phyloP scores from a whole-genome alignment of 2,113 vertebrate genomes.

The Osmerus eperlanus region DNA sequence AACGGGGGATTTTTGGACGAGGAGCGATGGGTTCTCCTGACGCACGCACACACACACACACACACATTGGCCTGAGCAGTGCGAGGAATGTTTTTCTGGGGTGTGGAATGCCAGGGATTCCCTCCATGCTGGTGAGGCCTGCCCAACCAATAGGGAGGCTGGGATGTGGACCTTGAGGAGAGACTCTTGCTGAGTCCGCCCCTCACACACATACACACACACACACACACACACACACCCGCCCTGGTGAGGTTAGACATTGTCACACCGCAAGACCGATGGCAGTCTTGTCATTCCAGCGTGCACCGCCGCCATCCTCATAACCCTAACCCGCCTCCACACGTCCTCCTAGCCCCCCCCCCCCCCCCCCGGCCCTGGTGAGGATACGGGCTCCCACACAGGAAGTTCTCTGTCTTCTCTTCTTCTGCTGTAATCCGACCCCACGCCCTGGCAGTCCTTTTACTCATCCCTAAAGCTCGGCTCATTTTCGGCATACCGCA shows the following conservation, averaged over 20 bases:
- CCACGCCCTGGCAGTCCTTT: too few relatives aligned
- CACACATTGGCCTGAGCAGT: slow-evolving; percentile 8
- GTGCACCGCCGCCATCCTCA: too few relatives aligned
- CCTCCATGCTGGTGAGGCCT: slow-evolving; percentile 48
- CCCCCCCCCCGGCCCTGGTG: neutral
- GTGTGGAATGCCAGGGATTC: slow-evolving; percentile 64
- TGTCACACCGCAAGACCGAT: neutral
- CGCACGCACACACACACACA: neutral
- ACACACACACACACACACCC: neutral
- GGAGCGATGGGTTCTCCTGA: neutral
- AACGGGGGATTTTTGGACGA: too few relatives aligned
- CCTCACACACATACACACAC: neutral
- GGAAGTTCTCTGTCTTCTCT: neutral
- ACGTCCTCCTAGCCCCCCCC: too few relatives aligned
- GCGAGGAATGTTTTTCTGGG: slow-evolving; percentile 53
- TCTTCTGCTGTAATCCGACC: slow-evolving; percentile 3
- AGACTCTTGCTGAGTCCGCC: neutral
- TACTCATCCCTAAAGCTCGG: neutral
- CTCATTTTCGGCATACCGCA: slow-evolving; percentile 11
- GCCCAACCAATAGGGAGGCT: slow-evolving; percentile 51
- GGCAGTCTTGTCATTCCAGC: neutral
- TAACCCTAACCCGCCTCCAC: too few relatives aligned
- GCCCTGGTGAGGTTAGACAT: neutral
- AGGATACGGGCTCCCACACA: neutral
- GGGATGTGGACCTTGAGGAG: slow-evolving; percentile 35